A percentile compares a stretch with the other conserved stretches of the same genome.
phyloP scores from a whole-genome alignment of 2,797 vertebrate genomes.

The Pempheris klunzingeri region DNA sequence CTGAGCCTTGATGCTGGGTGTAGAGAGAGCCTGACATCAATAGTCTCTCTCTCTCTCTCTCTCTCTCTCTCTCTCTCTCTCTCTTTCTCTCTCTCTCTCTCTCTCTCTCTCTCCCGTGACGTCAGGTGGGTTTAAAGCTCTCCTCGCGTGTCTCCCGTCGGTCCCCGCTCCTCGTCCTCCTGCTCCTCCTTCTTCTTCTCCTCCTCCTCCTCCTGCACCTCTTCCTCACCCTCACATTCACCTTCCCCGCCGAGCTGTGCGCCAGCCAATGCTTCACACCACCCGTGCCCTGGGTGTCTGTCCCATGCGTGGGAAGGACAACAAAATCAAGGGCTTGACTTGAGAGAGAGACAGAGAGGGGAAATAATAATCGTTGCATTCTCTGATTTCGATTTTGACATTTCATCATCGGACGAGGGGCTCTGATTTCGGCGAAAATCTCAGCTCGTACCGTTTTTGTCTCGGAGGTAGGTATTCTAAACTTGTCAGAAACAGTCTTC shows the following conservation, averaged over 20 bases:
- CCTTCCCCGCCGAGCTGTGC: constrained; percentile 56
- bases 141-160: constrained; percentile 46
- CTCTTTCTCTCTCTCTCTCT: constrained; percentile 27
- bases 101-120: constrained; percentile 61
- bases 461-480: constrained; percentile 68
- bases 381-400: background rate
- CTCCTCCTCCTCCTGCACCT: constrained; percentile 33
- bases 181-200: no score
- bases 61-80: constrained; percentile 20
- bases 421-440: constrained; percentile 31
- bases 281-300: constrained; percentile 59
- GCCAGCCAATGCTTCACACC: constrained; percentile 73
- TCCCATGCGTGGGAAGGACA: constrained; percentile 76
- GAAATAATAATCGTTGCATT: background rate
- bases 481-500: background rate
- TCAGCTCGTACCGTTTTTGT: constrained; percentile 47
- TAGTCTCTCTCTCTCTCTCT: background rate
- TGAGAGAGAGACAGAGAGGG: constrained; percentile 41
- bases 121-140: constrained; percentile 80
- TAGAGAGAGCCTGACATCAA: no score
- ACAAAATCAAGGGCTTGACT: constrained; percentile 72
- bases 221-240: constrained; percentile 46
- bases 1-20: background rate
- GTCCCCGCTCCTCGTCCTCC: constrained; percentile 48
- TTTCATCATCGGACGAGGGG: background rate